A percentile compares a stretch with the other conserved stretches of the same genome.
Conservation (phyloP, 2,888 invertebrate genomes). For the Brachyptera risi region DNA sequence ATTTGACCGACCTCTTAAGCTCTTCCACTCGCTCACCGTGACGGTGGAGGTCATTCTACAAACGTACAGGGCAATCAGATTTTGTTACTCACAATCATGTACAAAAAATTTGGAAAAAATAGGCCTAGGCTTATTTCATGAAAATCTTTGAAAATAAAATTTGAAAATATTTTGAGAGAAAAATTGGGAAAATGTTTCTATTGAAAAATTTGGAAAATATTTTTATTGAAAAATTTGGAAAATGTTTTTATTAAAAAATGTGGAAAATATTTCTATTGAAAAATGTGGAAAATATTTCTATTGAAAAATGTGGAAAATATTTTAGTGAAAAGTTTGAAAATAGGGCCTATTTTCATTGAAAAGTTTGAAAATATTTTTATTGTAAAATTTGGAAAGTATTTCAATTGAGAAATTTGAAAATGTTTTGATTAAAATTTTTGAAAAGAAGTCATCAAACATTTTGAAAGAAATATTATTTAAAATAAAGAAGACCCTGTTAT, state of each 20-base stretch:
- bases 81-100: no score
- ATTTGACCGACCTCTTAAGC: conserved; percentile 61
- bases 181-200: background rate
- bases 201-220: background rate
- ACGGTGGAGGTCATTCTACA: conserved; percentile 24
- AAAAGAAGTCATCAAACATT: background rate
- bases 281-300: no score
- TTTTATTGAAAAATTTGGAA: background rate
- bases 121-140: no score
- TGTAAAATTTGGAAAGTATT: background rate
- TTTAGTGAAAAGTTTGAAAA: no score
- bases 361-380: no score
- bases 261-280: no score
- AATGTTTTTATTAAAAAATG: no score
- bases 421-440: background rate
- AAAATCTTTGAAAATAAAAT: background rate
- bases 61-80: background rate
- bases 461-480: background rate
- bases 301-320: no score
- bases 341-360: no score
- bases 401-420: background rate
- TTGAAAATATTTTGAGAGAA: no score
- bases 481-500: no score
- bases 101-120: no score
- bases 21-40: conserved; percentile 54